Evolutionary conservation across 2,888 invertebrate species (phyloP).

Genomic region (Perizoma flavofasciatum): DNA sequence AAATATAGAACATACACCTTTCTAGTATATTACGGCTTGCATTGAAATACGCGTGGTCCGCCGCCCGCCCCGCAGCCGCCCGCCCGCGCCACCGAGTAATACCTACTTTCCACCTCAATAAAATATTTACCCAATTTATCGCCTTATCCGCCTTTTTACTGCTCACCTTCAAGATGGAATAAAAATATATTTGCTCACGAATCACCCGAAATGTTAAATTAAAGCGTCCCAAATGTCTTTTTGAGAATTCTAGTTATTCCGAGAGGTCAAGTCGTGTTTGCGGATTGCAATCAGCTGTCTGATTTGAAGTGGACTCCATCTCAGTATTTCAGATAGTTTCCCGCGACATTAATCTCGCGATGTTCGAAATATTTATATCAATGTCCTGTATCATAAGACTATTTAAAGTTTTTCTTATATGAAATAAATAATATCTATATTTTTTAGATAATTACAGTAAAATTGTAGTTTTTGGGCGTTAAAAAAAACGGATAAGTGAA

Average conservation of each 20-base stretch:
- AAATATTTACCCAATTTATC: conserved; percentile 52
- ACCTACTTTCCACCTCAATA: conserved; percentile 38
- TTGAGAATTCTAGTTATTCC: conserved; percentile 13
- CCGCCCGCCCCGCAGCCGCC: conserved; percentile 2
- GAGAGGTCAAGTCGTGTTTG: conserved; percentile 5
- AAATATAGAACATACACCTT: conserved; percentile 13
- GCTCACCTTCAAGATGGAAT: conserved; percentile 38
- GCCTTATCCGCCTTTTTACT: conserved; percentile 43
- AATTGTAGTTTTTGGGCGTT: no score
- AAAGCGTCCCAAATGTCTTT: conserved; percentile 24
- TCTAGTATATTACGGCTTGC: conserved; percentile 22
- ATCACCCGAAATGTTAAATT: conserved; percentile 29
- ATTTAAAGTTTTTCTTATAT: no score
- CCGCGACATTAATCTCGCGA: background rate
- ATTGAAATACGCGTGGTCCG: conserved; percentile 25
- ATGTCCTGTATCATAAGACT: no score
- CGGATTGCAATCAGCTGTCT: background rate
- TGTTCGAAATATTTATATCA: background rate
- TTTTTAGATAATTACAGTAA: no score
- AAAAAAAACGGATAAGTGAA: no score
- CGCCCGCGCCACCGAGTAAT: conserved; percentile 4
- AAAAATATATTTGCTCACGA: conserved; percentile 36
- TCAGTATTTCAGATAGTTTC: conserved; percentile 1
- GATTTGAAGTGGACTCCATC: background rate
- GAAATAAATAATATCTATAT: no score